A percentile compares a stretch with the other conserved stretches of the same genome.
Conservation (phyloP, 2,888 invertebrate species). For the Chloroclysta siterata region DNA sequence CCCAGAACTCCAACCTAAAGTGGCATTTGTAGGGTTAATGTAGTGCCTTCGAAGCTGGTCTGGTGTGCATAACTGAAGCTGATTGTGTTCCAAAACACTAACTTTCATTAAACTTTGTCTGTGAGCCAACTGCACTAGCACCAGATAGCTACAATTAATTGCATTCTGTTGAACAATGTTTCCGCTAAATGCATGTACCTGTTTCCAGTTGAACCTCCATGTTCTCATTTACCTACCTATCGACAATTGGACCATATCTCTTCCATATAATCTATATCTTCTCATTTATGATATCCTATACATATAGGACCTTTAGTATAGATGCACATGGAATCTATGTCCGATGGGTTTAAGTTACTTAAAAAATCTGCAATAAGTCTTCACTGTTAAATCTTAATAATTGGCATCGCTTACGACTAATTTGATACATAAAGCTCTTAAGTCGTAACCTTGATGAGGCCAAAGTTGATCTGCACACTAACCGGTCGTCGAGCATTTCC, state of each 20-base stretch:
- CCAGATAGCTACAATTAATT: constrained; percentile 11
- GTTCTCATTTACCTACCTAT: no score
- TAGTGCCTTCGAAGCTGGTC: constrained; percentile 17
- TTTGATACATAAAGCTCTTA: background rate
- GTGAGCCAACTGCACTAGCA: constrained; percentile 15
- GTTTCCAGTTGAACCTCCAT: background rate
- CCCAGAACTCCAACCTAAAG: constrained; percentile 18
- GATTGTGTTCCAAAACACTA: constrained; percentile 30
- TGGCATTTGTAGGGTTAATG: constrained; percentile 22
- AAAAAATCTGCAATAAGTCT: no score
- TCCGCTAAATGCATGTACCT: background rate
- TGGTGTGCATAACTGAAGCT: constrained; percentile 18
- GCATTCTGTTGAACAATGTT: constrained; percentile 6
- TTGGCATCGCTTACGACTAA: background rate
- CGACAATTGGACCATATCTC: no score
- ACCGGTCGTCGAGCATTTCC: background rate
- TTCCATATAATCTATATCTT: no score
- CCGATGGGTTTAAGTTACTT: no score
- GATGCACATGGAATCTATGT: no score
- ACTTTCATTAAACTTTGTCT: constrained; percentile 29
- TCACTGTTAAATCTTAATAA: no score
- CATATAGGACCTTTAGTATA: no score
- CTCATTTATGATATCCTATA: no score
- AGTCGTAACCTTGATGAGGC: background rate
- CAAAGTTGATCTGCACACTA: background rate